Percentiles rank a stretch among this genome's conserved stretches.
Conservation (phyloP, 2,797 vertebrate genomes). For the Pangasius krempfi region DNA sequence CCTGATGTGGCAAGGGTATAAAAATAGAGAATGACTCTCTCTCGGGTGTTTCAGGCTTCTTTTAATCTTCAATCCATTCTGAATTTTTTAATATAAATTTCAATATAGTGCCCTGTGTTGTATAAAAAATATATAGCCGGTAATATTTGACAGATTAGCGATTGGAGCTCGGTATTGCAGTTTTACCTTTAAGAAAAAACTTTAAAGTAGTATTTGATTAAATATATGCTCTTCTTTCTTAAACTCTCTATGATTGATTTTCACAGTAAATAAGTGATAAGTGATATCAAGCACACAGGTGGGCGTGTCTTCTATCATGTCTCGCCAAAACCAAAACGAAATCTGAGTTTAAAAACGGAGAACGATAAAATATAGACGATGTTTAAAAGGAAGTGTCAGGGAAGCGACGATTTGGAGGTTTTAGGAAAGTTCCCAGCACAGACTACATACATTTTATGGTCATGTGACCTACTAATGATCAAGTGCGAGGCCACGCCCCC, state of each 20-base stretch:
- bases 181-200: neutral
- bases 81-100: neutral
- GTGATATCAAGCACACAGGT: neutral
- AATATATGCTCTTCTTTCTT: neutral
- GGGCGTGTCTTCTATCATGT: neutral
- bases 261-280: neutral
- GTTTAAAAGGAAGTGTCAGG: neutral
- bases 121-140: neutral
- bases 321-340: neutral
- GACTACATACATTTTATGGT: neutral
- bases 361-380: neutral
- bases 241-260: neutral
- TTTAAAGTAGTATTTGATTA: neutral
- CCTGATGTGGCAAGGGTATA: slow-evolving; percentile 10
- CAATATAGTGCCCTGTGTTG: neutral
- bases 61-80: neutral
- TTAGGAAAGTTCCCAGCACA: neutral
- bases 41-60: neutral
- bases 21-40: slow-evolving; percentile 23
- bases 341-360: no score
- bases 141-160: slow-evolving; percentile 2
- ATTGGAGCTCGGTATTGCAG: neutral
- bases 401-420: neutral
- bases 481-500: neutral
- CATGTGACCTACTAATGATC: neutral